Conservation (phyloP, 2,888 invertebrate species). For the Diarsia mendica region DNA sequence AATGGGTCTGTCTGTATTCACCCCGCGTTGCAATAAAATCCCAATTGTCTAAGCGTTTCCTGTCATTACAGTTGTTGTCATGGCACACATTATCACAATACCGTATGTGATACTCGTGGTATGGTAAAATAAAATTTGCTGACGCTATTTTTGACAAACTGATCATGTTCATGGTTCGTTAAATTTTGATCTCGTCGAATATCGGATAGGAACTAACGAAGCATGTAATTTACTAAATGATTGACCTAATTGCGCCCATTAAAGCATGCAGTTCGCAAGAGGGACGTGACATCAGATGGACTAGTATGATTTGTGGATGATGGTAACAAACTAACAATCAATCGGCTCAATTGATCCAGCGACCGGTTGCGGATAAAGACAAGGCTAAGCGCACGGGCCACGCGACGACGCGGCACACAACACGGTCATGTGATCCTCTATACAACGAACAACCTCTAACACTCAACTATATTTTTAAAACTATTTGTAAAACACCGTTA, state of each 20-base stretch:
- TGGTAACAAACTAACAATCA: no score
- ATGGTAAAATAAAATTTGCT: slow-evolving; percentile 30
- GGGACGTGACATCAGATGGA: slow-evolving; percentile 72
- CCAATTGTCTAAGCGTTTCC: slow-evolving; percentile 64
- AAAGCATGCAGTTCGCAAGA: slow-evolving; percentile 58
- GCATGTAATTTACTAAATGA: slow-evolving; percentile 64
- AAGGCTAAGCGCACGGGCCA: slow-evolving; percentile 64
- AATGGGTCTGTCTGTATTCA: slow-evolving; percentile 51
- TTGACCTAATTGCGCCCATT: slow-evolving; percentile 73
- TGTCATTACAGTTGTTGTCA: slow-evolving; percentile 57
- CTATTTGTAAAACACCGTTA: slow-evolving; percentile 65
- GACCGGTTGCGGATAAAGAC: slow-evolving; percentile 65
- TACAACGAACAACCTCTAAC: slow-evolving; percentile 51
- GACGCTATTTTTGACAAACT: slow-evolving; percentile 21
- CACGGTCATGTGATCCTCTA: slow-evolving; percentile 69
- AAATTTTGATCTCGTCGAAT: slow-evolving; percentile 34
- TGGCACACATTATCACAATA: slow-evolving; percentile 39
- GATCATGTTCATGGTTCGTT: slow-evolving; percentile 39
- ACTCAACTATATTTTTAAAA: slow-evolving; percentile 51
- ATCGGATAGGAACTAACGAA: slow-evolving; percentile 45
- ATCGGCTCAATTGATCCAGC: slow-evolving; percentile 71
- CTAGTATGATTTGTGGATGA: slow-evolving; percentile 70
- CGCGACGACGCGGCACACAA: slow-evolving; percentile 42
- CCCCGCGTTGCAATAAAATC: slow-evolving; percentile 55
- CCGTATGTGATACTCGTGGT: slow-evolving; percentile 15